Evolutionary conservation across 2,888 invertebrate species (phyloP), one percentile per base, ranked within the genome.

Genomic region (Campopleginae sp.): DNA sequence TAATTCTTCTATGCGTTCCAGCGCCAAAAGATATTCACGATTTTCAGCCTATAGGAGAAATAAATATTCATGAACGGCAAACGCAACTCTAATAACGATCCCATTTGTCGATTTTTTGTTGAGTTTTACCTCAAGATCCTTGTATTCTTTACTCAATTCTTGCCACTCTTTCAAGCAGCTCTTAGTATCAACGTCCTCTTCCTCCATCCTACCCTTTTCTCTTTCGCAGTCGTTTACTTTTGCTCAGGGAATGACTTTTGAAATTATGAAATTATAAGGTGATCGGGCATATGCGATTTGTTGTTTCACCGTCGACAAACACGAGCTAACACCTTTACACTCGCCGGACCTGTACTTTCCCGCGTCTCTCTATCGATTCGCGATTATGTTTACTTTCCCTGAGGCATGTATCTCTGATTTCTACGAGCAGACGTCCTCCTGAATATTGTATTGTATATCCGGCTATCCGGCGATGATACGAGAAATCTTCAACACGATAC

Each of bases 1-100:
- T 65, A 97, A 95, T 88, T 96, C 96, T 72, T 96, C 96, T 46
- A 99, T 95, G 93, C 98, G 97, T 89, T 98, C 98, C 88, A 99
- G 94, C 93, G 98, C 97, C 81, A 96, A 95, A 77, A 97, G 95
- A 94, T 99, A 99, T 86, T 96, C 96, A 91, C 97, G 97, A 94
- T 98, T 98, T 70, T 96, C 94, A 66, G 95, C 94, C 98, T 98
- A 93, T 31, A 94, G 6, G 48, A 23, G 5, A 31, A 71, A 33
- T 7, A 17, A 17, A 0, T 27, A 33, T 12, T 48, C 1, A n/a
- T 12, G 17, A 2, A 12, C 44, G 10, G 6, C 17, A 8, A 17
- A 17, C 63, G 63, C 66, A 71, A 14, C 12, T 8, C 14, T 14
- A 46, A 10, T 14, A 46, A 10, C 81, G 19, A 7, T 44, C 1